Evolutionary conservation across 2,797 vertebrate genomes (phyloP).

Genomic region (Psittacula echo): DNA sequence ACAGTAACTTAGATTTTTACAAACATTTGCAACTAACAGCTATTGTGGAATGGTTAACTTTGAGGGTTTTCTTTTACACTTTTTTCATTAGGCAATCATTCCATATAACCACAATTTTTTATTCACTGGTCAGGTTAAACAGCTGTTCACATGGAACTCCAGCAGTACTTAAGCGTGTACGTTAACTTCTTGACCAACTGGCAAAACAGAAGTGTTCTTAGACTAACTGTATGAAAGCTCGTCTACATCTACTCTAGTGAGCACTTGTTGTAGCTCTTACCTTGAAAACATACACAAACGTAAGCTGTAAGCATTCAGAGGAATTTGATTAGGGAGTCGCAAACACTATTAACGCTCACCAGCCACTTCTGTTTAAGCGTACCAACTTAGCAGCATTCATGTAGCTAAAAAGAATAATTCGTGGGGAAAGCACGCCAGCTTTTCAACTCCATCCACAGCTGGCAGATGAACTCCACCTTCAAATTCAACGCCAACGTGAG

Average conservation of each 20-base stretch:
- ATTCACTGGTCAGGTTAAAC: neutral
- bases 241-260: neutral
- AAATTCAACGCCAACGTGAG: fast-evolving
- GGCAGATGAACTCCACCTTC: neutral
- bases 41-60: neutral
- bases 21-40: neutral
- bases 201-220: neutral
- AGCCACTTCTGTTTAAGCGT: neutral
- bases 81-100: neutral
- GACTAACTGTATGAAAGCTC: neutral
- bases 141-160: neutral
- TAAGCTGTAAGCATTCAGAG: neutral
- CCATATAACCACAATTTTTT: neutral
- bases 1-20: neutral
- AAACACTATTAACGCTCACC: neutral
- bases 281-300: neutral
- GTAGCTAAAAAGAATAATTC: neutral
- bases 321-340: neutral
- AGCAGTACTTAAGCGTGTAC: neutral
- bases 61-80: fast-evolving
- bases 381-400: neutral
- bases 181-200: neutral
- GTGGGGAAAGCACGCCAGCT: neutral
- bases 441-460: neutral
- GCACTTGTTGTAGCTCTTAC: neutral